Base-by-base conservation (phyloP, 2,888 invertebrate genomes). In the Brachypterus glaber region DNA sequence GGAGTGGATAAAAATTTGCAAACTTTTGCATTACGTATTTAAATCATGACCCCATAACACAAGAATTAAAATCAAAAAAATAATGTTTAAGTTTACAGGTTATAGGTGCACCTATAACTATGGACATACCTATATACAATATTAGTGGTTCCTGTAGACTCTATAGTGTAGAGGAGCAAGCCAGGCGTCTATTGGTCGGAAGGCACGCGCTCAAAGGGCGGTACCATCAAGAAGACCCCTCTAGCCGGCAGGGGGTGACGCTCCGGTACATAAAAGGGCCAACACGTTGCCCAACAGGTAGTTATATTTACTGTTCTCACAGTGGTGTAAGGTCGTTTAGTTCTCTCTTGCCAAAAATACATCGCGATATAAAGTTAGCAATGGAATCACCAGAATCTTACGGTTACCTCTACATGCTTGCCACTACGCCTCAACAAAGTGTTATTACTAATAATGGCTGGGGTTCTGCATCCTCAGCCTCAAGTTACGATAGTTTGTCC, bases 321-420 rank as follows among this genome's bases (percentile, higher is more conserved):
- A 43, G 47, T 43, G 27, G 42, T 47, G 41, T 25, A 21, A 38
- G 29, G 39, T 43, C 24, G 30, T 30, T 30, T 17, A 17, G 25
- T 27, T 11, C 36, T 33, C 39, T 11, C 11, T 35, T 12, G 17
- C n/a, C n/a, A n/a, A 21, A 21, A 21, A 7, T 21, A 21, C 7
- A 5, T 21, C 16, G 13, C n/a, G 11, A 14, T 18, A 33, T 33
- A 21, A 12, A 17, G 16, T 12, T 24, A 31, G 38, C 36, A 32
- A 56, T 56, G 53, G 51, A 52, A 43, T 39, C 48, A 14, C 53
- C 54, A 33, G 60, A 62, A 35, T 41, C 56, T 13, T 60, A 49
- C 50, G 50, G 57, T 49, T 60, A 60, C 42, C 50, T 62, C 25
- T 63, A 60, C 45, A 56, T 61, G 56, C 44, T 62, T 46, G 47